Base-by-base conservation (phyloP, 2,797 vertebrate species). In the Enteromius fasciolatus region DNA sequence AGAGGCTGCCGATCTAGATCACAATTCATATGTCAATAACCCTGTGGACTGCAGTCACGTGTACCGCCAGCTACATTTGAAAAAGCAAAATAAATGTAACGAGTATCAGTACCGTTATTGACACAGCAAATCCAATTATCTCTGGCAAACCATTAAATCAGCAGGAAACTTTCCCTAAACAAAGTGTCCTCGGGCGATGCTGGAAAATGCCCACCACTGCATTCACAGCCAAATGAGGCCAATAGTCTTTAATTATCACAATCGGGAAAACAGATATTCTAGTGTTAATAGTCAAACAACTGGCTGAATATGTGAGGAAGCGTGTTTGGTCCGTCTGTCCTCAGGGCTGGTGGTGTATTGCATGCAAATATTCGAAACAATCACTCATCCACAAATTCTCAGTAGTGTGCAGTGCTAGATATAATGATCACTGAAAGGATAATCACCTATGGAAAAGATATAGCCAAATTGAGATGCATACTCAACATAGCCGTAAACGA, bases 101-200 rank as follows among this genome's bases (percentile, higher is more conserved):
- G 2, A 48, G 52, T 48, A 25, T 59, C 20, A 63, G 79, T 23
- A 9, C 44, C 15, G 39, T 20, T 74, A 81, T 74, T 74, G 44
- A 74, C 80, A 74, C 33, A 81, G 59, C 46, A 64, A 64, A 81
- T 39, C 59, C 59, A 81, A 81, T 81, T 63, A 81, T 50, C 57
- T 25, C 18, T 63, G 57, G 54, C 54, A 73, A 63, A 64, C 67
- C 52, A 63, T 81, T 81, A 81, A 74, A 74, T 74, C 69, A 81
- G 69, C 69, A 81, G 44, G 57, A 74, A 74, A 46, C 44, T 61
- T 74, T 64, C 15, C 20, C 33, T 48, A 11, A 50, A 52, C 36
- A 63, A 74, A 74, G 70, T 52, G 80, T 74, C 69, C 70, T 81
- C 61, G 17, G 80, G 80, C n/a, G 4, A 52, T 50, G 57, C 44